Evolutionary conservation across 92 coral and sea anemone genomes (phyloP).

Genomic region (Porites lobata): DNA sequence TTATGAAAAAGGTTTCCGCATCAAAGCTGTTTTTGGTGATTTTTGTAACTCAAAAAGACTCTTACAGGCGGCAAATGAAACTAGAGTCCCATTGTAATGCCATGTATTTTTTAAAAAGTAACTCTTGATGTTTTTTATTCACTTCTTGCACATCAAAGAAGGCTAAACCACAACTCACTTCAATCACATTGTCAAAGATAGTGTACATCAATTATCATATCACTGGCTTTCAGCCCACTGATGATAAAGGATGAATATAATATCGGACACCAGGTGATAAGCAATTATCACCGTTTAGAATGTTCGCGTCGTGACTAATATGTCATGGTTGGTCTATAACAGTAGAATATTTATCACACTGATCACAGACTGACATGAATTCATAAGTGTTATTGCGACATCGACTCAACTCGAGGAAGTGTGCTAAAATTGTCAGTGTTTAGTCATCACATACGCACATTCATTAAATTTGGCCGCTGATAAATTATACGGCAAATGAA

Average conservation of each 20-base stretch:
- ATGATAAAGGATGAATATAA: conserved; percentile 20
- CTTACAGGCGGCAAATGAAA: background rate
- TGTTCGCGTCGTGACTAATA: conserved; percentile 3
- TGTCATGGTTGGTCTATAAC: background rate
- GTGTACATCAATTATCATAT: background rate
- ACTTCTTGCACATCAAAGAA: background rate
- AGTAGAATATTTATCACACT: conserved; percentile 13
- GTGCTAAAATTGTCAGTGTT: background rate
- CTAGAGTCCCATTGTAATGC: background rate
- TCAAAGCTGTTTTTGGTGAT: background rate
- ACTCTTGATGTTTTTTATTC: background rate
- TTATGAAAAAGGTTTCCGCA: background rate
- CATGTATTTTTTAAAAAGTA: no score
- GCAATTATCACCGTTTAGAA: background rate
- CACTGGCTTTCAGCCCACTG: background rate
- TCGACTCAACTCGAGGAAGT: background rate
- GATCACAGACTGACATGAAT: conserved; percentile 20
- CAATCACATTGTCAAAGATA: background rate
- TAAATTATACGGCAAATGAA: background rate
- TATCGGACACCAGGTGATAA: conserved; percentile 11
- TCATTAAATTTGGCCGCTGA: background rate
- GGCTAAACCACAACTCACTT: background rate
- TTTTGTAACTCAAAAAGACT: background rate
- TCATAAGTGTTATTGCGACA: background rate
- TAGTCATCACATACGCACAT: background rate